phyloP scores from a whole-genome alignment of 2,888 invertebrate species.

The Pachydiplax longipennis region DNA sequence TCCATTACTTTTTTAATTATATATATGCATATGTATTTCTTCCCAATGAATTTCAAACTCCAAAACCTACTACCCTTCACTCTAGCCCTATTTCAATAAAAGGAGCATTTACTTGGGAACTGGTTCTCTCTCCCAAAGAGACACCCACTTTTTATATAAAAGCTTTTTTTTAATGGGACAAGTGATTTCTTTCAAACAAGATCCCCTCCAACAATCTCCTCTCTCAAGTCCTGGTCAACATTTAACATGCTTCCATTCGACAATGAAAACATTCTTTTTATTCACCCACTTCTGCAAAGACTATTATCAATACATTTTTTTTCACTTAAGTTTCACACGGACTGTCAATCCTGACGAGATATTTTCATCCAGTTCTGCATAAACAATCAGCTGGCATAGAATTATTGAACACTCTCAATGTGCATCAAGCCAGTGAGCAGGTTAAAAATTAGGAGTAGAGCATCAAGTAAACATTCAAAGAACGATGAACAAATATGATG shows the following conservation, averaged over 20 bases:
- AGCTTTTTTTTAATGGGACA: conserved; percentile 38
- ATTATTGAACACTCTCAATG: conserved; percentile 8
- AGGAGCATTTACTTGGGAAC: conserved; percentile 37
- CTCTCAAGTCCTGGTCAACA: conserved; percentile 25
- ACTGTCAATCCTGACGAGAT: conserved; percentile 20
- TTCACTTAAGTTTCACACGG: conserved; percentile 13
- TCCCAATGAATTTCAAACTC: conserved; percentile 44
- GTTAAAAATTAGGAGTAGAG: conserved; percentile 28
- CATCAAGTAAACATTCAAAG: conserved; percentile 39
- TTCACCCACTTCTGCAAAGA: conserved; percentile 34
- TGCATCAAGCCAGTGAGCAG: conserved; percentile 1
- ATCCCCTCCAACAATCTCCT: conserved; percentile 25
- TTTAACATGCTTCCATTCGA: conserved; percentile 4
- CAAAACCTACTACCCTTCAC: conserved; percentile 44
- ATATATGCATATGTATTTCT: conserved; percentile 42
- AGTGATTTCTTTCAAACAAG: conserved; percentile 40
- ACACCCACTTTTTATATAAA: conserved; percentile 20
- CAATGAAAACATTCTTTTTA: background rate
- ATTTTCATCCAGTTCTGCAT: conserved; percentile 32
- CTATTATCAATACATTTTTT: conserved; percentile 5
- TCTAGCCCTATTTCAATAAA: conserved; percentile 44
- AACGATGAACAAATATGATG: conserved; percentile 11
- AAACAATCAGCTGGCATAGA: conserved; percentile 32
- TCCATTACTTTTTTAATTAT: conserved; percentile 40
- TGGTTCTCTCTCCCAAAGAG: conserved; percentile 1